These are phyloP conservation scores for Gymnodraco acuticeps DNA, from an alignment of 2,797 vertebrate genomes.

Conservation along the genomic window DNA sequence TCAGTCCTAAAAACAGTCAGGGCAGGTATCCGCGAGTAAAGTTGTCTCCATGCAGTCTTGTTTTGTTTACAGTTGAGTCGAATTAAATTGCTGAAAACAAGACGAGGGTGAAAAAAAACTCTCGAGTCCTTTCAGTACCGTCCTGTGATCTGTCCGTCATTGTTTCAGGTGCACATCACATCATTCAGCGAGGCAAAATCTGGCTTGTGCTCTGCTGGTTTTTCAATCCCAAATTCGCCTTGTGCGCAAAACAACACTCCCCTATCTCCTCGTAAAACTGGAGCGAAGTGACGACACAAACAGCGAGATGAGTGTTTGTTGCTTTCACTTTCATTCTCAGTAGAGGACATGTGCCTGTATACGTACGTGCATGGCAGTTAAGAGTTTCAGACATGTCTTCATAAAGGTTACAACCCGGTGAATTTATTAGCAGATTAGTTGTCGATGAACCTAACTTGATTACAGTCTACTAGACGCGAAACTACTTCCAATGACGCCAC, in stretches of 20 bases:
- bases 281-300: slow-evolving; percentile 48
- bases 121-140: slow-evolving; percentile 4
- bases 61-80: background rate
- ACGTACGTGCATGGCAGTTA: background rate
- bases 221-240: slow-evolving; percentile 25
- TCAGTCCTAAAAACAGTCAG: background rate
- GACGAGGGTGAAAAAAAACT: background rate
- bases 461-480: background rate
- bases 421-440: slow-evolving; percentile 8
- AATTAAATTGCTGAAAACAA: background rate
- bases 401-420: background rate
- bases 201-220: slow-evolving; percentile 17
- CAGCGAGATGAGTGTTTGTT: slow-evolving; percentile 26
- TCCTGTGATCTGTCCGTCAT: slow-evolving; percentile 37
- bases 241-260: slow-evolving; percentile 49
- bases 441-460: background rate
- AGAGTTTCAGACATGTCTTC: background rate
- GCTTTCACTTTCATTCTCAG: background rate
- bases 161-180: slow-evolving; percentile 22
- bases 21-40: background rate
- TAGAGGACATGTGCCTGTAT: background rate
- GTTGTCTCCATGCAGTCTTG: slow-evolving; percentile 15
- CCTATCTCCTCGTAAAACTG: slow-evolving; percentile 49
- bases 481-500: background rate
- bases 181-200: slow-evolving; percentile 1